Conservation (phyloP, 2,888 invertebrate genomes). For the Hypercompe scribonia region DNA sequence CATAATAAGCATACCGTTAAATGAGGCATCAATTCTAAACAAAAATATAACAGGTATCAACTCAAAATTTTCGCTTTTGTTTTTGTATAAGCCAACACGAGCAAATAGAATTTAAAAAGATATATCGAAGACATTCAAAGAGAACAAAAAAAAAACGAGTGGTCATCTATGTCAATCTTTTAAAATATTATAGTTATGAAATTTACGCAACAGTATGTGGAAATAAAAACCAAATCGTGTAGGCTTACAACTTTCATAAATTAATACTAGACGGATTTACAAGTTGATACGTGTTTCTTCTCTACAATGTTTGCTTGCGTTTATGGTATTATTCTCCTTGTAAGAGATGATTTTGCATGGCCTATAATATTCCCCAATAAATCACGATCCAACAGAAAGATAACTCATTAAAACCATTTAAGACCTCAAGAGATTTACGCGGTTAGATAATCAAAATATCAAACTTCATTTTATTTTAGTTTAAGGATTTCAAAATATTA, state of each 20-base stretch:
- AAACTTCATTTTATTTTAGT: background rate
- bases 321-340: background rate
- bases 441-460: background rate
- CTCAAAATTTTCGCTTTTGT: too few species aligned
- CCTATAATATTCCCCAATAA: background rate
- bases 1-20: background rate
- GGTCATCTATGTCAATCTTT: background rate
- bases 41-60: background rate
- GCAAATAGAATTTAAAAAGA: background rate
- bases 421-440: background rate
- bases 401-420: background rate
- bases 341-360: background rate
- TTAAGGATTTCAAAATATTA: background rate
- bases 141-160: background rate
- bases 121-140: background rate
- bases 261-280: background rate
- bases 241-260: background rate
- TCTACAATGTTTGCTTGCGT: background rate
- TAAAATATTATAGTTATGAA: background rate
- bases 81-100: too few species aligned
- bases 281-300: background rate
- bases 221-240: background rate
- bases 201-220: background rate
- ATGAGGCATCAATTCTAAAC: background rate
- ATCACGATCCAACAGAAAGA: background rate